A percentile compares a stretch with the other conserved stretches of the same genome.
phyloP scores from a whole-genome alignment of 2,113 vertebrate species.

The Arvicanthis niloticus region DNA sequence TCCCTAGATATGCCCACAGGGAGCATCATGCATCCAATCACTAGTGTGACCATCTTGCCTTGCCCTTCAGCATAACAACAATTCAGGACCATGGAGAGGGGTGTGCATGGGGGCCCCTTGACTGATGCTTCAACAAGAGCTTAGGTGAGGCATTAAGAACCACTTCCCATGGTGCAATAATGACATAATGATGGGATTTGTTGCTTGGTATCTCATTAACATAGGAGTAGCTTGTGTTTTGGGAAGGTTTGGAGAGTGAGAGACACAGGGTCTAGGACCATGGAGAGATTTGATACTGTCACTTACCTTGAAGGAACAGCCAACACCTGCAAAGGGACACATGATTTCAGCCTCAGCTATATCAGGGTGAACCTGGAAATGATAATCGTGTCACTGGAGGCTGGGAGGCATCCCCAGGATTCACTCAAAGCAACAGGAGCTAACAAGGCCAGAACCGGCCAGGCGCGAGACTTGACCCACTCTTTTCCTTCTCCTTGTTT shows the following conservation, averaged over 20 bases:
- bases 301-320: slow-evolving; percentile 90
- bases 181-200: not conserved
- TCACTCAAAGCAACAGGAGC: not conserved
- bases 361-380: slow-evolving; percentile 78
- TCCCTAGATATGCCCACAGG: rapidly evolving
- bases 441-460: not conserved
- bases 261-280: not conserved
- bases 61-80: rapidly evolving
- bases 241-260: not conserved
- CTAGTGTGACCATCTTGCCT: not conserved
- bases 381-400: not conserved
- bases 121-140: not conserved
- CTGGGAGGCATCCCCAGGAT: not conserved
- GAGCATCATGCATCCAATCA: rapidly evolving
- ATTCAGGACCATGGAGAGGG: slow-evolving; percentile 78
- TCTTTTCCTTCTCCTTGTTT: not conserved
- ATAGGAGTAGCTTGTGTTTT: not conserved
- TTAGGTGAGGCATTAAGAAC: slow-evolving; percentile 3
- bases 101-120: not conserved
- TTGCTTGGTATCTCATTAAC: not conserved
- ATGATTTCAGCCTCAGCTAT: slow-evolving; percentile 72
- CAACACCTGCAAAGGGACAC: slow-evolving; percentile 87
- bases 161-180: not conserved
- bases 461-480: not conserved
- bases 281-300: not conserved